A percentile compares a stretch with the other conserved stretches of the same genome.
These are phyloP conservation scores for Heliconius nattereri DNA, from an alignment of 1,140 invertebrate species.

Conservation along the genomic window DNA sequence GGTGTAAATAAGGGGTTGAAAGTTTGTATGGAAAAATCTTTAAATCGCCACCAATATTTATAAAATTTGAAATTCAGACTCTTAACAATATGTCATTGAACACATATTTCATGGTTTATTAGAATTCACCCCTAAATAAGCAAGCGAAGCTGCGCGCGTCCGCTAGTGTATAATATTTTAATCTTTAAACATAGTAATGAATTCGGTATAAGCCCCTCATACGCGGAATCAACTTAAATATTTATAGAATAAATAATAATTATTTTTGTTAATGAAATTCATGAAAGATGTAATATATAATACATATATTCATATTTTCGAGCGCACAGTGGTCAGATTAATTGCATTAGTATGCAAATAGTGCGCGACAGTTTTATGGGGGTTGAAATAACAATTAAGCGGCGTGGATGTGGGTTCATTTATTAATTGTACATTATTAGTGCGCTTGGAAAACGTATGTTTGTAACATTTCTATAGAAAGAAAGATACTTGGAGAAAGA, in stretches of 20 bases:
- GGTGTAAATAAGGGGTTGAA: too few species aligned
- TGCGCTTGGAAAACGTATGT: neutral
- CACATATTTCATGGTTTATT: too few species aligned
- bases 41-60: too few species aligned
- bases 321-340: neutral
- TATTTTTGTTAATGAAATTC: constrained; percentile 7
- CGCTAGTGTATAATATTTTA: neutral
- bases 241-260: constrained; percentile 5
- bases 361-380: neutral
- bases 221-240: neutral
- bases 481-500: too few species aligned
- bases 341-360: constrained; percentile 1
- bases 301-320: neutral
- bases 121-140: too few species aligned
- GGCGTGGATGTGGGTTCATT: neutral
- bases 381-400: neutral
- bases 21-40: too few species aligned
- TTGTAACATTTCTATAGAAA: too few species aligned
- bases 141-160: too few species aligned
- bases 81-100: too few species aligned
- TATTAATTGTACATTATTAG: neutral
- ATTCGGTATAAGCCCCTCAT: neutral
- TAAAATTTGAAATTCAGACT: too few species aligned
- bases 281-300: neutral
- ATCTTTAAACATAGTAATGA: neutral